phyloP scores from a whole-genome alignment of 2,797 vertebrate species.

The Microhierax caerulescens region DNA sequence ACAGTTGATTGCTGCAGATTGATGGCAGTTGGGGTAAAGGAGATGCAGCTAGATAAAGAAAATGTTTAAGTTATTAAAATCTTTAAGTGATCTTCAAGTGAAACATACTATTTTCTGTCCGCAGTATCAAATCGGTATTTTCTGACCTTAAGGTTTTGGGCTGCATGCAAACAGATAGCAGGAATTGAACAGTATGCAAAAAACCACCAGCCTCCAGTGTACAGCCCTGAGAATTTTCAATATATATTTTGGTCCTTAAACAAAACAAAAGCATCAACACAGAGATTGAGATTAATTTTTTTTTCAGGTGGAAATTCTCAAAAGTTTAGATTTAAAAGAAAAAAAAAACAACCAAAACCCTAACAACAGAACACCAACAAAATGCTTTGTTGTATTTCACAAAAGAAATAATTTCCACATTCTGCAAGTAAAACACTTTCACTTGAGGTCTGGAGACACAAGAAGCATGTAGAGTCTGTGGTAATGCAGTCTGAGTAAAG shows the following conservation, averaged over 20 bases:
- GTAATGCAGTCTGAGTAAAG: not conserved
- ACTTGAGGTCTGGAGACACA: not conserved
- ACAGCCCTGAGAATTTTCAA: not conserved
- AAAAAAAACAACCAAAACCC: fast-evolving
- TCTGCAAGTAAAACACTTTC: not conserved
- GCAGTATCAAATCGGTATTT: not conserved
- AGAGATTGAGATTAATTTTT: not conserved
- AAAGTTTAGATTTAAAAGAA: not conserved
- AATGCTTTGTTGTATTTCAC: not conserved
- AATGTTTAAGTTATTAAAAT: not conserved
- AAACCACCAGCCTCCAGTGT: not conserved
- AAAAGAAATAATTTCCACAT: not conserved
- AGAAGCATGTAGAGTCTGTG: not conserved
- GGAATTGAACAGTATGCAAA: not conserved
- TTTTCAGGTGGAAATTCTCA: not conserved
- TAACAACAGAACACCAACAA: not conserved
- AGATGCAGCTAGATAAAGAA: not conserved
- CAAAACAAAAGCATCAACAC: not conserved
- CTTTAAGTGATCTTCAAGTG: not conserved
- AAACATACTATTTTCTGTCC: not conserved
- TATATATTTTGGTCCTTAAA: not conserved
- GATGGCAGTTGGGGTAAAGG: not conserved
- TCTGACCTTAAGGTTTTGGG: not conserved
- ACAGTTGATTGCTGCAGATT: not conserved
- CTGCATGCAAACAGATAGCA: not conserved